Percentiles rank a stretch among this genome's conserved stretches.
Evolutionary conservation across 2,113 vertebrate genomes (phyloP).

Genomic region (Coptodon bakossiorum): DNA sequence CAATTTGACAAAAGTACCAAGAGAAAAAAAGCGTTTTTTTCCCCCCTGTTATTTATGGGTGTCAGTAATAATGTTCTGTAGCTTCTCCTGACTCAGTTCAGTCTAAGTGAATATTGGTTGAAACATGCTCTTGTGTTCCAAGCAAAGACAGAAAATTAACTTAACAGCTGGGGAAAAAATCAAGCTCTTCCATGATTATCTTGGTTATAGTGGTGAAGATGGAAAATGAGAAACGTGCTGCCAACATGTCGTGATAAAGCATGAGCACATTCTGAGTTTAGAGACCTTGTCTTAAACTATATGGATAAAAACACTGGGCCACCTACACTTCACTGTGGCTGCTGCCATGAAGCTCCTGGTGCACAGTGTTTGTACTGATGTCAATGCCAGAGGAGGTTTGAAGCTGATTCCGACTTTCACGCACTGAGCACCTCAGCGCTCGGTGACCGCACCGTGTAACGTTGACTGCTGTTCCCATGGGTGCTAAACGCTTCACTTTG

Average conservation of each 20-base stretch:
- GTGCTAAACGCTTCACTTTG: background rate
- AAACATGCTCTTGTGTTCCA: background rate
- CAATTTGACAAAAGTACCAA: background rate
- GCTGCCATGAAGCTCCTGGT: background rate
- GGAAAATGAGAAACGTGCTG: background rate
- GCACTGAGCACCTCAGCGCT: background rate
- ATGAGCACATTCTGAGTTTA: background rate
- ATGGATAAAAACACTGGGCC: background rate
- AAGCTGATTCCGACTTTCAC: background rate
- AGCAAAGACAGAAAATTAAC: background rate
- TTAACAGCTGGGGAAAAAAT: background rate
- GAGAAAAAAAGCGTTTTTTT: background rate
- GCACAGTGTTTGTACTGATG: background rate
- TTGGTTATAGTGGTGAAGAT: background rate
- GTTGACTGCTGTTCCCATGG: background rate
- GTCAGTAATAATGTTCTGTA: background rate
- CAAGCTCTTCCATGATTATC: background rate
- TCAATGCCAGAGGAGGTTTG: background rate
- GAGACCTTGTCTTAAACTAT: background rate
- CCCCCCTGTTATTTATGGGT: rapidly evolving
- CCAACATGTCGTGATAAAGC: background rate
- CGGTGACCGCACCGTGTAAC: rapidly evolving
- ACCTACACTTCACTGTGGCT: background rate
- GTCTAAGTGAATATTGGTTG: background rate
- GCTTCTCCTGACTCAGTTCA: background rate